A percentile compares a stretch with the other conserved stretches of the same genome.
phyloP scores from a whole-genome alignment of 2,797 vertebrate genomes.

The Pteropus rufus region DNA sequence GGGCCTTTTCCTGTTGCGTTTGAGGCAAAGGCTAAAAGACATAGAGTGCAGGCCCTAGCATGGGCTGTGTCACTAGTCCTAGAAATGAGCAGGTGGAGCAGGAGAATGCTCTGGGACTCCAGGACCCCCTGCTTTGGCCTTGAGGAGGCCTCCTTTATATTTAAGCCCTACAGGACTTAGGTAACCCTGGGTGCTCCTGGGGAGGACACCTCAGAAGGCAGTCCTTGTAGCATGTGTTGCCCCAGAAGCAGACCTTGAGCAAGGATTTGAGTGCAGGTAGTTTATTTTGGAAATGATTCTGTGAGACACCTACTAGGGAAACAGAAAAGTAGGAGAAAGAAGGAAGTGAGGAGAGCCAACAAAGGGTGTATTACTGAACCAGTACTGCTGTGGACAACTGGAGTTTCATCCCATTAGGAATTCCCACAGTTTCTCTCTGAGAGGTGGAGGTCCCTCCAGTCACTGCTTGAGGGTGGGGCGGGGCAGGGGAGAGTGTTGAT shows the following conservation, averaged over 20 bases:
- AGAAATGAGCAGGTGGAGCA: not conserved
- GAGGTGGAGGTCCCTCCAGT: not conserved
- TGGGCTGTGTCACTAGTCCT: not conserved
- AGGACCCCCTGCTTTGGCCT: not conserved
- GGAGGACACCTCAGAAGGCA: not conserved
- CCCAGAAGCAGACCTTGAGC: not conserved
- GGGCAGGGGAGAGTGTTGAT: not conserved
- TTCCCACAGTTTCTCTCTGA: not conserved
- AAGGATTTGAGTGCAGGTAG: not conserved
- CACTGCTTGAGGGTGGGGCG: not conserved
- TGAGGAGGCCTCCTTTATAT: not conserved
- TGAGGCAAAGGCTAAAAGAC: not conserved
- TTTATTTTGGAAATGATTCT: conserved; percentile 22
- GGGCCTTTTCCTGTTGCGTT: not conserved
- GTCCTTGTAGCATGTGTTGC: not conserved
- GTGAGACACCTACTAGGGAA: not conserved
- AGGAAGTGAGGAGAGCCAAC: not conserved
- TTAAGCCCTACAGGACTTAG: not conserved
- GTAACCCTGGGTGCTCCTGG: not conserved
- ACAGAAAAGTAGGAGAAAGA: not conserved
- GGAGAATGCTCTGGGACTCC: not conserved
- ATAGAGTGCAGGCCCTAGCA: not conserved
- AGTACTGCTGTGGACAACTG: not conserved
- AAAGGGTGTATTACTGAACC: not conserved
- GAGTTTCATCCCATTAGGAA: not conserved